phyloP scores from a whole-genome alignment of 2,888 invertebrate species.

The Penaeus monodon region DNA sequence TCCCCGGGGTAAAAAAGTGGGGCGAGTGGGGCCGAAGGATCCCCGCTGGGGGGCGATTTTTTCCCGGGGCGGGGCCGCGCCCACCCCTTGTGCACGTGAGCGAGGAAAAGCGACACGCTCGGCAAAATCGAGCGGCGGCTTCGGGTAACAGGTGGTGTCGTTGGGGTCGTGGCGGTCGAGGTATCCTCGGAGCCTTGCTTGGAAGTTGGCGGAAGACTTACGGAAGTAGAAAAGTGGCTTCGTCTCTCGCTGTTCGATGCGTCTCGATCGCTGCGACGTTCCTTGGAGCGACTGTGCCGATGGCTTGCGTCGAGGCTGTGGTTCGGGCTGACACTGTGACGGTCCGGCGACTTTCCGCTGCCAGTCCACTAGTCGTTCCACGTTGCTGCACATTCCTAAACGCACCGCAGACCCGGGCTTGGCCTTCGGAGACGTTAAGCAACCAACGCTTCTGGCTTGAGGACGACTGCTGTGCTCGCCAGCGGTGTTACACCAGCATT shows the following conservation, averaged over 20 bases:
- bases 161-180: slow-evolving; percentile 22
- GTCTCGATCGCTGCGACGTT: slow-evolving; percentile 43
- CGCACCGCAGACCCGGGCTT: slow-evolving; percentile 48
- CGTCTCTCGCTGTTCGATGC: slow-evolving; percentile 36
- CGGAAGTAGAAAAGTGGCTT: slow-evolving; percentile 43
- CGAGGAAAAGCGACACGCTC: slow-evolving; percentile 64
- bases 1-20: slow-evolving; percentile 61
- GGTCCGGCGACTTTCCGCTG: slow-evolving; percentile 51
- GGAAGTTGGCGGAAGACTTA: slow-evolving; percentile 47
- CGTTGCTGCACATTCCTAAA: slow-evolving; percentile 13
- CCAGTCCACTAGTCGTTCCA: slow-evolving; percentile 59
- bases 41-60: slow-evolving; percentile 55
- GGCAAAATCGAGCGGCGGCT: slow-evolving; percentile 59
- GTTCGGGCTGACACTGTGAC: slow-evolving; percentile 38
- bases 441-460: slow-evolving; percentile 44
- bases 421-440: slow-evolving; percentile 48
- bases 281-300: slow-evolving; percentile 53
- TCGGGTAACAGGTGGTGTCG: slow-evolving; percentile 27
- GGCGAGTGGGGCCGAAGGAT: slow-evolving; percentile 62
- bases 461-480: slow-evolving; percentile 33
- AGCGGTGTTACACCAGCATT: slow-evolving; percentile 44
- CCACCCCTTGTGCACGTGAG: slow-evolving; percentile 61
- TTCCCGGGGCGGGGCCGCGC: slow-evolving; percentile 48
- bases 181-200: slow-evolving; percentile 21
- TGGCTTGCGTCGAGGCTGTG: slow-evolving; percentile 38